Evolutionary conservation across 92 coral and sea anemone genomes (phyloP), one percentile per base, ranked within the genome.

Genomic region (Plumapathes pennacea): DNA sequence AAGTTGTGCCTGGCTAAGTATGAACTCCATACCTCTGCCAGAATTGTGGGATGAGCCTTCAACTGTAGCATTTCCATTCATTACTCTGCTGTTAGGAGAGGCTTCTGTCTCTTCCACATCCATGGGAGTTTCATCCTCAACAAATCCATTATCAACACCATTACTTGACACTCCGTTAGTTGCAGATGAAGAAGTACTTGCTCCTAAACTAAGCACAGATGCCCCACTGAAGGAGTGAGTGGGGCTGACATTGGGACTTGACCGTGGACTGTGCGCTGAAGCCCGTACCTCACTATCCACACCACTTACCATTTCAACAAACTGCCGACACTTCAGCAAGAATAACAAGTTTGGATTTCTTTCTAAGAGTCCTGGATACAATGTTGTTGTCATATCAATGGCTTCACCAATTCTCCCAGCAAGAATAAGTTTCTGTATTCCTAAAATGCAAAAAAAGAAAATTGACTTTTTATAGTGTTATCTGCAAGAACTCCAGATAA

Each of bases 261-360:
- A 80, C 18, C 96, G 81, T 3, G 99, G 99, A 62, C 99, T 94
- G 39, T 88, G 92, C 14, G 90, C 99, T 10, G 96, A 85, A 10
- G 97, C 92, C 2, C 90, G 87, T 29, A 94, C 95, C 60, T 94
- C 97, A 51, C 96, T 84, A 49, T 94, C 99, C 57, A 79, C 69
- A 19, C 99, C 99, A 65, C 97, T 84, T 21, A 94, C 96, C 99
- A 94, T 94, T 78, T 94, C 99, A 41, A 94, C 96, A 89, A 94
- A 94, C 27, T 94, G 95, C 27, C 99, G 88, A 67, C 99, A 94
- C 60, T 94, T 94, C 25, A 94, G 68, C 25, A 84, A 74, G 57
- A 94, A 94, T 40, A 94, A 55, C 50, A 94, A 81, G 78, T 94
- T 81, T 27, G 86, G 99, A 69, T 94, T 78, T 42, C 99, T 64